Evolutionary conservation across 92 coral and sea anemone species (phyloP), one percentile per base, ranked within the genome.

Genomic region (Siderastrea radians): DNA sequence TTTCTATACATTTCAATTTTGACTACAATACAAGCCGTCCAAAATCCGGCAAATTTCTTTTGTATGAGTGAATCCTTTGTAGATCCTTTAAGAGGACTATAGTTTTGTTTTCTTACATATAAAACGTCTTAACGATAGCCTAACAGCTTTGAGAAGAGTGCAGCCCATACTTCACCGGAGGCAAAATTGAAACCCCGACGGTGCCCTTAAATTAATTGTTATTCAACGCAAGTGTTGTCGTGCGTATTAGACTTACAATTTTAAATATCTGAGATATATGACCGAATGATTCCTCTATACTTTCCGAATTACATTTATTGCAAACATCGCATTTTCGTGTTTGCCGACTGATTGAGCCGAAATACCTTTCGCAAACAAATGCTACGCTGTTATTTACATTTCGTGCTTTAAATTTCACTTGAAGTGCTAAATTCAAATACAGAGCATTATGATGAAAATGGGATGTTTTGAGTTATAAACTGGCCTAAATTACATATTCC

Each of bases 401-500:
- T 38, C 69, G 77, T 65, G 81, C 85, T 86, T 84, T 86, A 80
- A 78, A 90, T 91, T 87, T 92, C 87, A 68, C 88, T 86, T 57
- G 68, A 88, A 93, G 78, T 85, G 88, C 72, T 74, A 59, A 72
- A 84, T 84, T 89, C 77, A 88, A 91, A 93, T 87, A 81, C 80
- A 84, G 80, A 74, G 88, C 83, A 89, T 89, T 93, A 85, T 91
- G 92, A 84, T 82, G 93, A 72, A 87, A 90, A 84, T 95, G 96
- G 89, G 94, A 90, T 95, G 98, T 95, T 95, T 94, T 95, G 90
- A 74, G 96, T 90, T 95, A 84, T 92, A 90, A 93, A 90, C 96
- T 81, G 80, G 91, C 90, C 86, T 95, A 87, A 95, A 95, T 95
- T 92, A 86, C 95, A 94, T 85, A 93, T 93, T 93, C 93, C 90